These are phyloP conservation scores for Myocastor coypus DNA, from an alignment of 2,113 vertebrate species.

Conservation along the genomic window DNA sequence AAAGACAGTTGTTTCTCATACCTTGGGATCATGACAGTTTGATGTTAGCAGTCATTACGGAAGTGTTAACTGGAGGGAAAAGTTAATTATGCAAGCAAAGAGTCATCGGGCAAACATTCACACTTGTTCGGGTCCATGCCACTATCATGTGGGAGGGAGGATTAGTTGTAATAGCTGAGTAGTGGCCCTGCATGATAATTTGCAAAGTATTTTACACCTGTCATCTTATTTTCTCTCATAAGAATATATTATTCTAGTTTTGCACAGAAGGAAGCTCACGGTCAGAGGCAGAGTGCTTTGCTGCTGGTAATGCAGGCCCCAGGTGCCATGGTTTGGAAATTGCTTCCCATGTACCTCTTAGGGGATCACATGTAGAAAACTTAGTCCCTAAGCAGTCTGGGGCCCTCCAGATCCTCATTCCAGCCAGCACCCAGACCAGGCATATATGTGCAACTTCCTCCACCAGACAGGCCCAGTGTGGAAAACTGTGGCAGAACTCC, in stretches of 20 bases:
- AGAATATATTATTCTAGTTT: background rate
- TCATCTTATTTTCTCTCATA: background rate
- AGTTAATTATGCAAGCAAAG: background rate
- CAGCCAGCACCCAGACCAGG: no score
- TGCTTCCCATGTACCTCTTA: background rate
- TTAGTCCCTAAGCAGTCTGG: background rate
- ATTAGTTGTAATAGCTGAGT: background rate
- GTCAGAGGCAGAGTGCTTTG: background rate
- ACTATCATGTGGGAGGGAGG: background rate
- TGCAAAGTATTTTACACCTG: background rate
- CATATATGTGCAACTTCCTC: no score
- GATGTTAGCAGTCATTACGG: background rate
- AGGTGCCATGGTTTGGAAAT: no score
- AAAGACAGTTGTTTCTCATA: background rate
- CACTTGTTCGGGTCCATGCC: background rate
- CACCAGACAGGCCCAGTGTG: no score
- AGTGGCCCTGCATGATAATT: background rate
- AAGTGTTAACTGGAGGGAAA: background rate
- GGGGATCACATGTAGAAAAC: background rate
- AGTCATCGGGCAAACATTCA: background rate
- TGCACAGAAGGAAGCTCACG: background rate
- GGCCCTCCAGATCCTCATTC: no score
- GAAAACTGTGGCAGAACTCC: no score
- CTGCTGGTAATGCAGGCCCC: background rate
- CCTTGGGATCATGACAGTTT: conserved; percentile 10